Evolutionary conservation across 2,797 vertebrate species (phyloP).

Genomic region (Pangasius krempfi): DNA sequence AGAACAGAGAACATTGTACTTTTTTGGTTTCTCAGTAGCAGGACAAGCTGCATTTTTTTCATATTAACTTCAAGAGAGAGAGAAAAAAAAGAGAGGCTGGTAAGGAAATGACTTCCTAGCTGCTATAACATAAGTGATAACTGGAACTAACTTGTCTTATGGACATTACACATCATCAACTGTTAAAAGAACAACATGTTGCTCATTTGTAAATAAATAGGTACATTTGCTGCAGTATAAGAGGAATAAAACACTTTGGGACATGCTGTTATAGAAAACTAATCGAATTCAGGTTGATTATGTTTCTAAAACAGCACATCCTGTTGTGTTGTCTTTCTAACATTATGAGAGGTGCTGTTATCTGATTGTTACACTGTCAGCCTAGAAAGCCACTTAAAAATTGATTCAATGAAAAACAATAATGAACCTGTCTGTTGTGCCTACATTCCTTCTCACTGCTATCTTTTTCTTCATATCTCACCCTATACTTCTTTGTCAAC

Average conservation of each 20-base stretch:
- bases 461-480: background rate
- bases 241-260: too few species aligned
- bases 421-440: conserved; percentile 6
- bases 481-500: conserved; percentile 15
- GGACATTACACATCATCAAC: background rate
- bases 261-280: background rate
- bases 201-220: background rate
- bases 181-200: background rate
- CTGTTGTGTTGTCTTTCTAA: background rate
- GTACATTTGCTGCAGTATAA: too few species aligned
- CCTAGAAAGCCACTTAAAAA: background rate
- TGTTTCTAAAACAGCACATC: background rate
- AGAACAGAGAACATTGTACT: background rate
- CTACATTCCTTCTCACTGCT: background rate
- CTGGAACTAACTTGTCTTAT: background rate
- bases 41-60: background rate
- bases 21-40: background rate
- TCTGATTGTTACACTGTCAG: background rate
- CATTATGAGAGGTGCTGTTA: background rate
- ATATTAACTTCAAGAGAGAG: background rate
- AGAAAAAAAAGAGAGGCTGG: background rate
- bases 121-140: background rate
- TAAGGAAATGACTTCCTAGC: background rate
- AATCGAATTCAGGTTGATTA: background rate
- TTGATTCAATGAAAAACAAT: conserved; percentile 15